Conservation (phyloP, 2,888 invertebrate species). For the Lithophane socia region DNA sequence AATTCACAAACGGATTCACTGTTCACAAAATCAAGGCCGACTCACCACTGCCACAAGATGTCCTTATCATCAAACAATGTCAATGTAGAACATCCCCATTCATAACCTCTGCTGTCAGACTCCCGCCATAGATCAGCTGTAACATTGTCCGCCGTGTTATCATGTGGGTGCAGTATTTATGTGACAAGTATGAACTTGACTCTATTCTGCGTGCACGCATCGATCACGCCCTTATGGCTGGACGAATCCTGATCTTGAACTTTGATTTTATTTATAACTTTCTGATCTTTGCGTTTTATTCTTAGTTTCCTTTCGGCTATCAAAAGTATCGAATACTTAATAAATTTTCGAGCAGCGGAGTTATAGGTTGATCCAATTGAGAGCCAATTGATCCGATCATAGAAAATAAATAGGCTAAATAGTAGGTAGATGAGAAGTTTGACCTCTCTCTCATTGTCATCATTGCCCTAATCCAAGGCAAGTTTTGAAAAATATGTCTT, state of each 20-base stretch:
- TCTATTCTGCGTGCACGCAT: constrained; percentile 56
- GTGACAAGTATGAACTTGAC: constrained; percentile 65
- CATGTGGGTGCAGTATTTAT: constrained; percentile 64
- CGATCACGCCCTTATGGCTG: constrained; percentile 63
- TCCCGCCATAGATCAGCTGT: constrained; percentile 49
- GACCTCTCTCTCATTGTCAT: no score
- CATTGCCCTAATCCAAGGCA: no score
- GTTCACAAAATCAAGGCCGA: not conserved
- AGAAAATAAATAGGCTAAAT: not conserved
- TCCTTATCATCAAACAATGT: constrained; percentile 15
- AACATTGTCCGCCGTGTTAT: constrained; percentile 21
- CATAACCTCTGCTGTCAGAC: constrained; percentile 53
- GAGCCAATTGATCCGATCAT: not conserved
- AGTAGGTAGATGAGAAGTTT: no score
- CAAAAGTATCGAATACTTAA: not conserved
- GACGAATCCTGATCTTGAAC: constrained; percentile 50
- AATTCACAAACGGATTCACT: not conserved
- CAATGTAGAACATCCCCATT: constrained; percentile 41
- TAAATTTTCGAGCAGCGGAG: not conserved
- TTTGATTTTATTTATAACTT: constrained; percentile 28
- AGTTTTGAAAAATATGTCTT: no score
- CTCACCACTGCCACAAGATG: not conserved
- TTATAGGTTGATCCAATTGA: no score
- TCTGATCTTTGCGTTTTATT: not conserved
- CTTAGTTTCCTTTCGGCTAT: not conserved